Conservation (phyloP, 2,113 vertebrate genomes). For the Centropristis striata region DNA sequence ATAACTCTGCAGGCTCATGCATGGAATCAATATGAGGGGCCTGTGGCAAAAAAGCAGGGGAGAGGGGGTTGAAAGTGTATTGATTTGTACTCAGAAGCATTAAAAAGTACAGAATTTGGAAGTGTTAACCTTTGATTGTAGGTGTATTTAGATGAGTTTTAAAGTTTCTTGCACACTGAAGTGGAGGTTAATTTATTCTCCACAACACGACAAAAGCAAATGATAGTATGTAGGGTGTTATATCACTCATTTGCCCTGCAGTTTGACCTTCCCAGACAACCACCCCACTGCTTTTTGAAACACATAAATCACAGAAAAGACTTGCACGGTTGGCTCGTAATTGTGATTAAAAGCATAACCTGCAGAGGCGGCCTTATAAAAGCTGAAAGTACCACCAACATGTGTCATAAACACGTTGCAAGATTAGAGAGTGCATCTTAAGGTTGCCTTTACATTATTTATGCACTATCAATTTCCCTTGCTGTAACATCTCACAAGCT, state of each 20-base stretch:
- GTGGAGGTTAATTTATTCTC: slow-evolving; percentile 22
- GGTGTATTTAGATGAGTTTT: slow-evolving; percentile 1
- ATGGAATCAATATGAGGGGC: slow-evolving; percentile 65
- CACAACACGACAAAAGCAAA: slow-evolving; percentile 1
- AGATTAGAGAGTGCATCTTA: slow-evolving; percentile 17
- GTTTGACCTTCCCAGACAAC: slow-evolving; percentile 64
- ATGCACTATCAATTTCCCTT: neutral
- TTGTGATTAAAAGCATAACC: slow-evolving; percentile 67
- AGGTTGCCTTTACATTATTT: slow-evolving; percentile 20
- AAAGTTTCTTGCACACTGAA: slow-evolving; percentile 17
- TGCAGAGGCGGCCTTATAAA: slow-evolving; percentile 52
- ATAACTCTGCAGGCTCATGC: slow-evolving; percentile 70
- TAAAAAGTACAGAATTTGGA: slow-evolving; percentile 25
- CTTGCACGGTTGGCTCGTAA: slow-evolving; percentile 47
- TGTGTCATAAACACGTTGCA: slow-evolving; percentile 21
- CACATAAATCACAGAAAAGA: slow-evolving; percentile 60
- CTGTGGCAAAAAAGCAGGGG: slow-evolving; percentile 8
- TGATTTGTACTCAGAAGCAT: slow-evolving; percentile 43
- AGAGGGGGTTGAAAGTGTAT: slow-evolving; percentile 34
- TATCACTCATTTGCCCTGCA: slow-evolving; percentile 34
- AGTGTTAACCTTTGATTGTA: slow-evolving; percentile 46
- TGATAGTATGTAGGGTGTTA: slow-evolving; percentile 11
- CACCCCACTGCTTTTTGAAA: slow-evolving; percentile 55
- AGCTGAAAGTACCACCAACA: slow-evolving; percentile 26
- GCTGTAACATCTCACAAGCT: slow-evolving; percentile 6